These are phyloP conservation scores for Drosophila melanosoma DNA, from an alignment of 2,888 invertebrate genomes.

Conservation along the genomic window DNA sequence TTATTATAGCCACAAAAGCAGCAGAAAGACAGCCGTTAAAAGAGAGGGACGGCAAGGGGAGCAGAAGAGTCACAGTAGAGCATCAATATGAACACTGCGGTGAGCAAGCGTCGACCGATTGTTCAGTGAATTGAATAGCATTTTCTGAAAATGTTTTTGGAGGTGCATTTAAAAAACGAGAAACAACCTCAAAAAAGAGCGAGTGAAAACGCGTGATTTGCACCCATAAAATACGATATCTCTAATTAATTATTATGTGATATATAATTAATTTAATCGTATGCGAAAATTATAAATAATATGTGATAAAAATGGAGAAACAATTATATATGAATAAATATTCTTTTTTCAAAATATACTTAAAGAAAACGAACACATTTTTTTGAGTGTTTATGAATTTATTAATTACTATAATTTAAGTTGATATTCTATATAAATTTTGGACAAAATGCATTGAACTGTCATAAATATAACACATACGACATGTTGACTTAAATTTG, in stretches of 20 bases:
- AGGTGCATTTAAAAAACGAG: not conserved
- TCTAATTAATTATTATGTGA: constrained; percentile 31
- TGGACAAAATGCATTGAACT: not conserved
- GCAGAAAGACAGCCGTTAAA: not conserved
- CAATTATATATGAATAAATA: not conserved
- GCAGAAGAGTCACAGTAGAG: not conserved
- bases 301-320: not conserved
- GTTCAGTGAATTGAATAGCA: constrained; percentile 46
- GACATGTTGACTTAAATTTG: constrained; percentile 5
- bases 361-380: not conserved
- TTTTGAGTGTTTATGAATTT: not conserved
- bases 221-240: constrained; percentile 37
- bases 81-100: constrained; percentile 26
- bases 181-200: not conserved
- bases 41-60: constrained; percentile 1
- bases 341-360: not conserved
- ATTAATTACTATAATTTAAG: not conserved
- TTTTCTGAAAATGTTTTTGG: constrained; percentile 33
- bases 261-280: constrained; percentile 30
- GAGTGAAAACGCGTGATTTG: constrained; percentile 3
- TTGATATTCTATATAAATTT: not conserved
- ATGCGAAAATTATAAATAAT: not conserved
- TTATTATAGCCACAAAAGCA: constrained; percentile 44
- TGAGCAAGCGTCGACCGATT: constrained; percentile 48
- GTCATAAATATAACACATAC: constrained; percentile 39